These are phyloP conservation scores for Desmophyllum pertusum DNA, from an alignment of 92 coral and sea anemone genomes.

Conservation along the genomic window DNA sequence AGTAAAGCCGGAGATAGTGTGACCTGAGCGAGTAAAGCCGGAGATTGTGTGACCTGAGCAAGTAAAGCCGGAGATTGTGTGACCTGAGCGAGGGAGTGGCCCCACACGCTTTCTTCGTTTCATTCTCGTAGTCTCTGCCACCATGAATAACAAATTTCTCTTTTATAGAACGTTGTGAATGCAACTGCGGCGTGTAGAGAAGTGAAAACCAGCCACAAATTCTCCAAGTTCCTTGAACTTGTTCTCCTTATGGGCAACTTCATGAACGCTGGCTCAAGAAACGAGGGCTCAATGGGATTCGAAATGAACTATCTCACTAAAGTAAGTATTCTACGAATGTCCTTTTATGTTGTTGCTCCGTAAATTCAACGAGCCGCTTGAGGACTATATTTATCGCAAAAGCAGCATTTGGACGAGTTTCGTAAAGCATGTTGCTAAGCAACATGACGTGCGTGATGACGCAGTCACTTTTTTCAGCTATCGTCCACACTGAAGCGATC, in stretches of 20 bases:
- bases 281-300: constrained; percentile 96
- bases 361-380: not conserved
- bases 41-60: too few species aligned
- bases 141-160: not conserved
- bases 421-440: not conserved
- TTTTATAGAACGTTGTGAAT: constrained; percentile 89
- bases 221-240: constrained; percentile 90
- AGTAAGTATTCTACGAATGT: constrained; percentile 44
- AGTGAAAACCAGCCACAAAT: constrained; percentile 90
- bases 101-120: too few species aligned
- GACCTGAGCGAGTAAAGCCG: not conserved
- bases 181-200: constrained; percentile 99
- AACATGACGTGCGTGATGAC: not conserved
- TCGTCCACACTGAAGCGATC: too few species aligned
- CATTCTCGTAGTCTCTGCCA: not conserved
- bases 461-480: too few species aligned
- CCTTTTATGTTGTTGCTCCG: not conserved
- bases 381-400: too few species aligned
- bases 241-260: constrained; percentile 94
- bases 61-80: too few species aligned
- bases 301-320: constrained; percentile 96
- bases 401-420: too few species aligned
- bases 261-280: constrained; percentile 98
- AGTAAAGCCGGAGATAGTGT: not conserved
- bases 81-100: too few species aligned